Percentiles rank a stretch among this genome's conserved stretches.
phyloP scores from a whole-genome alignment of 2,888 invertebrate species.

The Cheilosia grossa region DNA sequence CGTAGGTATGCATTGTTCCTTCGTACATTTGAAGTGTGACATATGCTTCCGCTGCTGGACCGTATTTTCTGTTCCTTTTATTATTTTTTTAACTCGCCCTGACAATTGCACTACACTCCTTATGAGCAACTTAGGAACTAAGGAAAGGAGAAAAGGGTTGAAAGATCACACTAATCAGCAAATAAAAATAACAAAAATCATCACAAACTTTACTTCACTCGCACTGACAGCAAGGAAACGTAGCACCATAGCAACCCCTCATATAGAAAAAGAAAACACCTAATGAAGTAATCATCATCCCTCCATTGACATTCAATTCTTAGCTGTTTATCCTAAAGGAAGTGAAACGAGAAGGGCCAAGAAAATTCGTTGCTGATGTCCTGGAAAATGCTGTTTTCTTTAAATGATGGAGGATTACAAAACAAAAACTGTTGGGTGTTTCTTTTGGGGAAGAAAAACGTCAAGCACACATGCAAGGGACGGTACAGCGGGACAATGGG shows the following conservation, averaged over 20 bases:
- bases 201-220: slow-evolving; percentile 55
- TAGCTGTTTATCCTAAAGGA: slow-evolving; percentile 62
- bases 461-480: slow-evolving; percentile 35
- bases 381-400: slow-evolving; percentile 48
- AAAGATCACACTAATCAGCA: slow-evolving; percentile 68
- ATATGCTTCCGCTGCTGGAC: slow-evolving; percentile 65
- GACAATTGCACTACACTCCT: slow-evolving; percentile 1
- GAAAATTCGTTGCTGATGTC: slow-evolving; percentile 31
- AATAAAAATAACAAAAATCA: slow-evolving; percentile 59
- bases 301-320: slow-evolving; percentile 71
- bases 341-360: slow-evolving; percentile 45
- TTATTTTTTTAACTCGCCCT: slow-evolving; percentile 29
- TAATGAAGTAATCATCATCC: slow-evolving; percentile 76
- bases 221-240: slow-evolving; percentile 42
- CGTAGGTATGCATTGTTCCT: slow-evolving; percentile 37
- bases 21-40: slow-evolving; percentile 54
- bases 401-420: slow-evolving; percentile 55
- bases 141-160: slow-evolving; percentile 44
- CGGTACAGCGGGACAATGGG: not conserved
- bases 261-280: slow-evolving; percentile 67
- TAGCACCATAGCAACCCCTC: slow-evolving; percentile 1
- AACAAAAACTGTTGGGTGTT: slow-evolving; percentile 36
- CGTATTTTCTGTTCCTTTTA: slow-evolving; percentile 33
- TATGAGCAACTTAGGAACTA: slow-evolving; percentile 26
- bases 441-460: slow-evolving; percentile 1